Base-by-base conservation (phyloP, 2,797 vertebrate genomes). In the Malacoctenus gilli region DNA sequence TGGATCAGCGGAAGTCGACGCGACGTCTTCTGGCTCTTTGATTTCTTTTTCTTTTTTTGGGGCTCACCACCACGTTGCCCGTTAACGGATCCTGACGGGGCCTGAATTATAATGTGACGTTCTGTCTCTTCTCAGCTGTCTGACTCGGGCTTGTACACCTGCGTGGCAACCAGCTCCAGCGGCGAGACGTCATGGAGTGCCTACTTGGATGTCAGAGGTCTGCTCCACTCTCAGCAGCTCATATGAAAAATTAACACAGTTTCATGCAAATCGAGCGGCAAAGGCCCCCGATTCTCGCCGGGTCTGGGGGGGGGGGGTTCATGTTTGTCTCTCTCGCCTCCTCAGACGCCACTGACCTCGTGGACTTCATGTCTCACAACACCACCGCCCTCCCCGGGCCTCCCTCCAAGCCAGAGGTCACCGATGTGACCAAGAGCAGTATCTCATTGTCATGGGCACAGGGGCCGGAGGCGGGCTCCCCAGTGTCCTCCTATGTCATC, bases 171-270 rank as follows among this genome's bases (percentile, higher is more conserved):
- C 31, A 98, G 96, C 87, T 97, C 96, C 54, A 97, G 93, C 78
- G 96, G 96, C 30, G 95, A 98, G 81, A 97, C 95, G 0, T 95
- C 95, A 0, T 98, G 96, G 96, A 96, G 93, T 43, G 94, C 96
- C 15, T 94, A 95, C 76, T 84, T 98, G 81, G 95, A 97, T 75
- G 93, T 98, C 57, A 92, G 92, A 89, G 95, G 96, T 97, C 66
- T 77, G 82, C 36, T 43, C 64, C 51, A 79, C 5, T 16, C 38
- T 8, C 51, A 59, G 48, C 12, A 44, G 57, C 47, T 44, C 1
- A 38, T 14, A 35, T 47, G 1, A 47, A 51, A 44, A 20, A 59
- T 55, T 3, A 54, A 35, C 18, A 36, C 19, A 15, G 2, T 42
- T 42, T n/a, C 10, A 1, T 49, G 18, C 16, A 32, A 42, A 8